Conservation (phyloP, 2,888 invertebrate genomes). For the Erebia palarica region DNA sequence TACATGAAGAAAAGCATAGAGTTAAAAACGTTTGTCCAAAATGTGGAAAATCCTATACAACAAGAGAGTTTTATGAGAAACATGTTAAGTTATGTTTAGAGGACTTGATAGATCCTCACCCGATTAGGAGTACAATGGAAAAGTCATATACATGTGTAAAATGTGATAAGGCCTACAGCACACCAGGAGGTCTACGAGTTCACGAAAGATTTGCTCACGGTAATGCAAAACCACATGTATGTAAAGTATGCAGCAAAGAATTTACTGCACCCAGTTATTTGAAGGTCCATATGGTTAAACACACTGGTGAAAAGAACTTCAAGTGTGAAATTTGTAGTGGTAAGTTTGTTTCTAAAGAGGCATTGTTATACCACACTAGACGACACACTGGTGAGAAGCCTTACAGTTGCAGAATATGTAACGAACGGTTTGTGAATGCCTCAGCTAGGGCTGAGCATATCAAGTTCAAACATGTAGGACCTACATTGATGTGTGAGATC, state of each 20-base stretch:
- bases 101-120: conserved; percentile 65
- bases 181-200: conserved; percentile 66
- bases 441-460: conserved; percentile 74
- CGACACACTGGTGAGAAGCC: conserved; percentile 75
- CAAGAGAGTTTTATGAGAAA: conserved; percentile 63
- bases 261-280: conserved; percentile 75
- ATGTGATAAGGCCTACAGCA: conserved; percentile 70
- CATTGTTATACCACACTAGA: conserved; percentile 69
- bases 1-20: conserved; percentile 67
- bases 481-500: conserved; percentile 66
- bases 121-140: conserved; percentile 58
- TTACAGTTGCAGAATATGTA: conserved; percentile 65
- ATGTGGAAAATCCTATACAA: conserved; percentile 67
- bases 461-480: conserved; percentile 70
- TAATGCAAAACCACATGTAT: conserved; percentile 66
- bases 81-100: conserved; percentile 67
- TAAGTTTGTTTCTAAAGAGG: conserved; percentile 72
- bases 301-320: conserved; percentile 72
- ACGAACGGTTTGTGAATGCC: conserved; percentile 71
- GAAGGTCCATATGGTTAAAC: conserved; percentile 68
- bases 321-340: conserved; percentile 64
- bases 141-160: conserved; percentile 60
- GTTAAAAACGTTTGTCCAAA: conserved; percentile 64
- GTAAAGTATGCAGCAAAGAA: conserved; percentile 64
- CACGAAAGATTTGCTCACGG: conserved; percentile 70